Conservation (phyloP, 2,888 invertebrate species). For the Lycophotia porphyrea region DNA sequence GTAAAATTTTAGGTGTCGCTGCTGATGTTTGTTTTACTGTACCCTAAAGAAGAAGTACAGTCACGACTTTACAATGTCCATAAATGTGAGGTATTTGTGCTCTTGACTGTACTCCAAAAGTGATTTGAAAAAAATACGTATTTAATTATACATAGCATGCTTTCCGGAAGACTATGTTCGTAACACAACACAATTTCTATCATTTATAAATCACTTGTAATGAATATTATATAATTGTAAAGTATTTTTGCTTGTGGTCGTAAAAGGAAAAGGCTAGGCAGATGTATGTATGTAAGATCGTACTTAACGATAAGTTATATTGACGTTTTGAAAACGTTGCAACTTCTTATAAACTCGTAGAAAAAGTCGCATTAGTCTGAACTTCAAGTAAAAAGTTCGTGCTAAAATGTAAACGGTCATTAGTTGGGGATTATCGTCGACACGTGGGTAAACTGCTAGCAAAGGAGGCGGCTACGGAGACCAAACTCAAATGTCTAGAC, state of each 20-base stretch:
- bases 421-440: conserved; percentile 45
- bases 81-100: too few species aligned
- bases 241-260: neutral
- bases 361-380: conserved; percentile 48
- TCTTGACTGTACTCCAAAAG: neutral
- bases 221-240: neutral
- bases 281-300: too few species aligned
- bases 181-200: neutral
- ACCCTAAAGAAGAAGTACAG: neutral
- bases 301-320: conserved; percentile 1
- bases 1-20: neutral
- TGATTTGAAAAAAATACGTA: neutral
- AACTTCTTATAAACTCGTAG: conserved; percentile 31
- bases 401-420: conserved; percentile 45
- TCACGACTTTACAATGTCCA: too few species aligned
- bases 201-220: neutral
- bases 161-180: neutral
- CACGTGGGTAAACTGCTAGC: conserved; percentile 26
- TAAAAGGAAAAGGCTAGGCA: too few species aligned
- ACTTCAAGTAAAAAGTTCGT: conserved; percentile 34
- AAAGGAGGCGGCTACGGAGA: conserved; percentile 29
- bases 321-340: conserved; percentile 23
- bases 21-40: neutral
- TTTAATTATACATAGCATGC: neutral
- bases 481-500: conserved; percentile 28